Evolutionary conservation across 2,888 invertebrate genomes (phyloP).

Genomic region (Elysia crispata): DNA sequence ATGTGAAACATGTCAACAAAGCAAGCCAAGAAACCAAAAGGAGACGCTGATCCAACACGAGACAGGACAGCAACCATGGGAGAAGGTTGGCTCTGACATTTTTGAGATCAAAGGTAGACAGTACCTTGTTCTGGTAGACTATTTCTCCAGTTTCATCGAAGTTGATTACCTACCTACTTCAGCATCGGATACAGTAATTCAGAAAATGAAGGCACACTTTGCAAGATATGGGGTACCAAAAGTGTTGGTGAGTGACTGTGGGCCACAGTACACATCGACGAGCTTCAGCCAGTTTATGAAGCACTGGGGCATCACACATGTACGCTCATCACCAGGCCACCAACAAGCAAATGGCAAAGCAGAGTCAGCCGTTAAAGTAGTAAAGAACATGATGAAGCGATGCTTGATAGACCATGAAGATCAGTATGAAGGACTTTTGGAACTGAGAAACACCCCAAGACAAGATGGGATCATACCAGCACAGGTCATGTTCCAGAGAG

Average conservation of each 20-base stretch:
- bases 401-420: no score
- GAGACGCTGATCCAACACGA: constrained; percentile 17
- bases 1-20: constrained; percentile 14
- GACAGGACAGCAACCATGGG: not conserved
- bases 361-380: constrained; percentile 39
- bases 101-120: constrained; percentile 22
- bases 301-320: constrained; percentile 35
- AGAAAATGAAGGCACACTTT: constrained; percentile 53
- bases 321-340: constrained; percentile 27
- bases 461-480: no score
- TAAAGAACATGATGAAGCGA: constrained; percentile 20
- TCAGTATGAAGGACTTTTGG: no score
- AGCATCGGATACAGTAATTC: constrained; percentile 47
- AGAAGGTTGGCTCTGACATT: not conserved
- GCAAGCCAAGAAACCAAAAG: not conserved
- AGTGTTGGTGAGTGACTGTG: constrained; percentile 32
- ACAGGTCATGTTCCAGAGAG: no score
- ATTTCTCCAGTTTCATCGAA: constrained; percentile 36
- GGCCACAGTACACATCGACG: constrained; percentile 37
- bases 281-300: constrained; percentile 36
- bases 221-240: constrained; percentile 51
- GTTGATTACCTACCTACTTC: constrained; percentile 51
- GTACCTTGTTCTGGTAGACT: constrained; percentile 46
- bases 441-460: no score
- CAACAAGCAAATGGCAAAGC: constrained; percentile 31